Percentiles rank a stretch among this genome's conserved stretches.
Evolutionary conservation across 2,888 invertebrate species (phyloP).

Genomic region (Epicampocera succincta): DNA sequence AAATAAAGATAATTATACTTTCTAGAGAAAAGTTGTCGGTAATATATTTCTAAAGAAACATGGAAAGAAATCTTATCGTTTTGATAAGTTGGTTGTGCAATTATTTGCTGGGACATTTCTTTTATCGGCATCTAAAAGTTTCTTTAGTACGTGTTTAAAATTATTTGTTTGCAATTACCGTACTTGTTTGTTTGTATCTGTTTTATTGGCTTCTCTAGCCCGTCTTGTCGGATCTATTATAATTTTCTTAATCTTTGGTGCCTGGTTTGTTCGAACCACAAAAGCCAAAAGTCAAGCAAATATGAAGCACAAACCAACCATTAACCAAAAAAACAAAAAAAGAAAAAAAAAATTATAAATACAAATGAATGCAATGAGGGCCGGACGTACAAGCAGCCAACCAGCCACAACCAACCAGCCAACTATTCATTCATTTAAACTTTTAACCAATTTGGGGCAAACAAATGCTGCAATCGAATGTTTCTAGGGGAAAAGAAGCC

Average conservation of each 20-base stretch:
- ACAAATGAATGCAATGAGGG: slow-evolving; percentile 20
- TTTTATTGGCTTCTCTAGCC: slow-evolving; percentile 1
- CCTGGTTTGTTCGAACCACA: slow-evolving; percentile 32
- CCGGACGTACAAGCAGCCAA: slow-evolving; percentile 11
- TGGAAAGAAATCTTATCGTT: neutral
- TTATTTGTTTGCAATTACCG: slow-evolving; percentile 64
- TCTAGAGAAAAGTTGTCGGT: neutral
- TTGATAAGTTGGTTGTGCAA: neutral
- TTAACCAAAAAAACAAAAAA: slow-evolving; percentile 1
- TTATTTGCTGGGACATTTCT: slow-evolving; percentile 21
- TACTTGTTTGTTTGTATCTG: slow-evolving; percentile 39
- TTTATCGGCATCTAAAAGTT: neutral
- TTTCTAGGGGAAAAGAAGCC: slow-evolving; percentile 14
- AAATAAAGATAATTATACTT: neutral
- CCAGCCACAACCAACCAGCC: neutral
- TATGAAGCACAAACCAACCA: slow-evolving; percentile 40
- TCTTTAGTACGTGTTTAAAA: slow-evolving; percentile 64
- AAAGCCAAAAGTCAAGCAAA: slow-evolving; percentile 65
- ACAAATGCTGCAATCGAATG: slow-evolving; percentile 34
- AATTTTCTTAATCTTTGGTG: slow-evolving; percentile 57
- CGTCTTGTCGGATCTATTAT: slow-evolving; percentile 53
- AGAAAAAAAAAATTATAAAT: slow-evolving; percentile 15
- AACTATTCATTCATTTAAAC: slow-evolving; percentile 21
- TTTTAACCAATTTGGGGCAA: slow-evolving; percentile 24
- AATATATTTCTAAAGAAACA: neutral